Evolutionary conservation across 2,888 invertebrate genomes (phyloP), one percentile per base, ranked within the genome.

Genomic region (Cryptus armator): DNA sequence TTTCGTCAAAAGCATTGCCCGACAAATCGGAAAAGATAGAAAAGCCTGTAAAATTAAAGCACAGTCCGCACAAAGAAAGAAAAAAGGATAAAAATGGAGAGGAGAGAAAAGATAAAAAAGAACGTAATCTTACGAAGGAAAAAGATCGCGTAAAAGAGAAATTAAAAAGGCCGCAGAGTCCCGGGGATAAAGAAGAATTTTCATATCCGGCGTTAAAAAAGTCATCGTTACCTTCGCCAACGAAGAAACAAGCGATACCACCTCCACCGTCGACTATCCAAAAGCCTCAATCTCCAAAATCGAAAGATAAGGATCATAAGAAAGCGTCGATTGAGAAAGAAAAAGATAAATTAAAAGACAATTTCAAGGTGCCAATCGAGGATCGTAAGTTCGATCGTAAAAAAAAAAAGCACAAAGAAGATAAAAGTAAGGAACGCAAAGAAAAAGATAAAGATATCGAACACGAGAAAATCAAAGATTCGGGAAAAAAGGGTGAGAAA

Each of bases 401-500:
- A 94, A 88, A 95, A 92, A 94, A 94, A 90, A 95, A 95, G 86
- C 95, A 94, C 86, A 96, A 95, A 90, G 96, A 96, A 87, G 96
- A 96, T 72, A 94, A 94, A 84, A 92, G 94, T 70, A 95, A 95
- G 91, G 95, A 95, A 84, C 95, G 95, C 91, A 94, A 94, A 87
- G 95, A 93, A 86, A 96, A 95, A 88, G 90, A 92, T 72, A 93
- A 92, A 77, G 94, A 92, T 29, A 93, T 90, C 86, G 89, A 94
- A 91, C 87, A 95, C 93, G 90, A 95, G 91, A 88, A 95, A 94
- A 95, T 93, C 93, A 92, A 91, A 14, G 91, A 91, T 14, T 32
- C 83, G 4, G 43, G 86, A 0, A 93, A 94, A 85, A 94, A 95
- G 71, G 94, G 94, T 71, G 95, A 95, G 64, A 94, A 94, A 72